A percentile compares a stretch with the other conserved stretches of the same genome.
phyloP scores from a whole-genome alignment of 2,888 invertebrate genomes.

The Eucera pruinosa region DNA sequence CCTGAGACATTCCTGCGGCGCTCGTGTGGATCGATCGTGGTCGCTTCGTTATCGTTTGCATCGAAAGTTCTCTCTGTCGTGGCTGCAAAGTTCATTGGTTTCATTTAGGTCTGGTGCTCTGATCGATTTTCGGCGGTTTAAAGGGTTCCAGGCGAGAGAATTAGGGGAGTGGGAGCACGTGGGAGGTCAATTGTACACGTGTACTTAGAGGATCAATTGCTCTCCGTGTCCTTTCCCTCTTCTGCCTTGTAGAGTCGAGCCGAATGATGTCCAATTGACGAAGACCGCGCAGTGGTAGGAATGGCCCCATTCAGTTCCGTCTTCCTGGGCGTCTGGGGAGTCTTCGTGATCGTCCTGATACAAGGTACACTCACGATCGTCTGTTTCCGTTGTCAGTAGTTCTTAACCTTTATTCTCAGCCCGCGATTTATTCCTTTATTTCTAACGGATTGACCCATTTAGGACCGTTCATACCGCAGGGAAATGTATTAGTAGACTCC shows the following conservation, averaged over 20 bases:
- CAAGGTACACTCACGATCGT: constrained; percentile 74
- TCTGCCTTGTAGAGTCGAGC: constrained; percentile 71
- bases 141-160: neutral
- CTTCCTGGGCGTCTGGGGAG: constrained; percentile 83
- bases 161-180: constrained; percentile 33
- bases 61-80: neutral
- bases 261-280: constrained; percentile 82
- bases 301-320: constrained; percentile 83
- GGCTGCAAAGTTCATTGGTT: constrained; percentile 15
- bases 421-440: neutral
- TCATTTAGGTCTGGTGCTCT: neutral
- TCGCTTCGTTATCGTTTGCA: constrained; percentile 24
- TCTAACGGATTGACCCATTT: too few relatives aligned
- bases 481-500: too few relatives aligned
- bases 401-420: constrained; percentile 24
- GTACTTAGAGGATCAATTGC: constrained; percentile 30
- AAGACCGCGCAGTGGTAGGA: constrained; percentile 76
- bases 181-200: constrained; percentile 19
- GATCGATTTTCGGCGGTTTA: neutral
- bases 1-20: constrained; percentile 36
- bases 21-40: constrained; percentile 34
- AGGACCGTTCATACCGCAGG: too few relatives aligned
- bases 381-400: constrained; percentile 7
- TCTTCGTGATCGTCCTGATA: constrained; percentile 81
- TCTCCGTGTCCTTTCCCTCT: constrained; percentile 18